phyloP scores from a whole-genome alignment of 1,140 invertebrate species.

The Drosophila oshimai region DNA sequence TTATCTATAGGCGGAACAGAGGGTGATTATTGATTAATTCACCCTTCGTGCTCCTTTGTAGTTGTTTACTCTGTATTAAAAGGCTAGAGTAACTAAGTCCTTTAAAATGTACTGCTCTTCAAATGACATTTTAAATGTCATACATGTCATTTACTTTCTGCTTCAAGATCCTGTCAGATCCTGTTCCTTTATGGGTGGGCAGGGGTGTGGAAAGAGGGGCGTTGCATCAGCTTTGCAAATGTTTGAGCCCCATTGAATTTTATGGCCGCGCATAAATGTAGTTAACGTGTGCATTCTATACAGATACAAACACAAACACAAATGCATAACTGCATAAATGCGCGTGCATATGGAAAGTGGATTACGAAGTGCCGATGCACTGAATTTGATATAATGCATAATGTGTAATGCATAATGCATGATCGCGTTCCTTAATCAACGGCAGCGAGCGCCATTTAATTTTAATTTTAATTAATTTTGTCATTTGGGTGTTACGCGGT shows the following conservation, averaged over 20 bases:
- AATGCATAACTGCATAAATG: constrained; percentile 37
- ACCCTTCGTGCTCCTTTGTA: too few species aligned
- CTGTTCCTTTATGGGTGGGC: not conserved
- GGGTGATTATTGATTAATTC: too few species aligned
- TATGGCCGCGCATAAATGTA: constrained; percentile 66
- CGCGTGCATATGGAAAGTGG: constrained; percentile 1
- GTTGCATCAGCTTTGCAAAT: constrained; percentile 50
- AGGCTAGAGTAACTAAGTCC: too few species aligned
- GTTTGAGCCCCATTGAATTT: constrained; percentile 65
- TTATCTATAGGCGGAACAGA: too few species aligned
- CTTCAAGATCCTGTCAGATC: too few species aligned
- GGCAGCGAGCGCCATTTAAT: constrained; percentile 38
- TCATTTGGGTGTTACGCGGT: constrained; percentile 39
- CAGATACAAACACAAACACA: constrained; percentile 1
- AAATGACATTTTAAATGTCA: too few species aligned
- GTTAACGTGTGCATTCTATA: constrained; percentile 62
- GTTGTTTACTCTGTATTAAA: too few species aligned
- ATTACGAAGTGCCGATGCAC: constrained; percentile 10
- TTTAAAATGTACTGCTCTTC: too few species aligned
- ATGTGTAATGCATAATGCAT: constrained; percentile 53
- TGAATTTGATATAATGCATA: constrained; percentile 9
- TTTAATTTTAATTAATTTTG: constrained; percentile 71
- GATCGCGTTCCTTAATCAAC: constrained; percentile 49
- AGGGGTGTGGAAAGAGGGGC: too few species aligned
- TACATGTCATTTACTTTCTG: too few species aligned